A percentile compares a stretch with the other conserved stretches of the same genome.
phyloP scores from a whole-genome alignment of 2,888 invertebrate genomes.

The Athripsodes cinereus region DNA sequence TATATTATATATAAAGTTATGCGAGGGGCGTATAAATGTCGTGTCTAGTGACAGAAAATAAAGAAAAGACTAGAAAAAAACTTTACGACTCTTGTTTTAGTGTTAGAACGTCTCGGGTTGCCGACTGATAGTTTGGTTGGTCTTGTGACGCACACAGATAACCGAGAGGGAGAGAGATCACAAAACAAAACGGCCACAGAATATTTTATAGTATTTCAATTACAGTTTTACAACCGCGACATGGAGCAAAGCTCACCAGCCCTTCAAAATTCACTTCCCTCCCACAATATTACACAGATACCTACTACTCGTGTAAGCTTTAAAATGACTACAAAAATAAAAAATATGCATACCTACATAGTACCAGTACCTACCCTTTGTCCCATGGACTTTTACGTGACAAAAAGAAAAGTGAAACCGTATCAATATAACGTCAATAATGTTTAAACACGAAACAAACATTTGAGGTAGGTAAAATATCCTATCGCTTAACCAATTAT shows the following conservation, averaged over 20 bases:
- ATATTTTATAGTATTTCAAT: slow-evolving; percentile 28
- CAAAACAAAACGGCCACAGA: slow-evolving; percentile 26
- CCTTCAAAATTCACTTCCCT: slow-evolving; percentile 4
- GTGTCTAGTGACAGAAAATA: slow-evolving; percentile 11
- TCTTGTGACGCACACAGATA: too few species aligned
- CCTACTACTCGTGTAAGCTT: neutral
- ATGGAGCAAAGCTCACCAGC: slow-evolving; percentile 11
- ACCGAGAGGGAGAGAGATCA: slow-evolving; percentile 16
- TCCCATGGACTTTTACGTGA: too few species aligned
- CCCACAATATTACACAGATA: too few species aligned
- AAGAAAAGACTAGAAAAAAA: slow-evolving; percentile 22
- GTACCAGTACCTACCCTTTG: too few species aligned
- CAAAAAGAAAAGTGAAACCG: too few species aligned
- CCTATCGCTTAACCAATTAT: too few species aligned
- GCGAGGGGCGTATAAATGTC: neutral
- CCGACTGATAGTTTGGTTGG: neutral
- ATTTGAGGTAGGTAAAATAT: too few species aligned
- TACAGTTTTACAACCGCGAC: slow-evolving; percentile 27
- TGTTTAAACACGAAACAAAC: too few species aligned
- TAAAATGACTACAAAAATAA: neutral
- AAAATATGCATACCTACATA: neutral
- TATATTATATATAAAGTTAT: too few species aligned
- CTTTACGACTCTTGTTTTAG: slow-evolving; percentile 27
- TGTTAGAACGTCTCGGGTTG: slow-evolving; percentile 16
- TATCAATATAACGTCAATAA: too few species aligned